Conservation (phyloP, 2,113 vertebrate species). For the Nannospalax galili region DNA sequence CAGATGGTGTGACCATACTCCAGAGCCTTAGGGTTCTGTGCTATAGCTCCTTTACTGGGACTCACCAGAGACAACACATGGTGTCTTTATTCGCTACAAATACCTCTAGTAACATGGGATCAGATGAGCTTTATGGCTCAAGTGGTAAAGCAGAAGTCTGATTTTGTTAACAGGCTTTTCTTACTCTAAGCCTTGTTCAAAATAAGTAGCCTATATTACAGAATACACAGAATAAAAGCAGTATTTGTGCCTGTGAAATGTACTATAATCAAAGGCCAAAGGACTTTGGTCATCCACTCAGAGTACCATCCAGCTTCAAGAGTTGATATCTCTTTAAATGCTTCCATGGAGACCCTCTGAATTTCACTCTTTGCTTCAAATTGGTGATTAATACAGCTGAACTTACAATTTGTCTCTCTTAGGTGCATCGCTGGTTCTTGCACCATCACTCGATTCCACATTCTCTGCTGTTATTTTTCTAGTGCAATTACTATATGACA, state of each 20-base stretch:
- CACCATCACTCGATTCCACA: neutral
- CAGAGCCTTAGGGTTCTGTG: neutral
- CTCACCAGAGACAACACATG: slow-evolving; percentile 11
- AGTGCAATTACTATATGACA: neutral
- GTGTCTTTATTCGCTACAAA: slow-evolving; percentile 43
- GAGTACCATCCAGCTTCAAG: neutral
- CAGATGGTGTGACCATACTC: slow-evolving; percentile 4
- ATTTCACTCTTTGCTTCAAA: neutral
- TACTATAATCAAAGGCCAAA: neutral
- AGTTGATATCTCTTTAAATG: neutral
- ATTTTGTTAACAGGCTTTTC: neutral
- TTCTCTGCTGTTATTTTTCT: neutral
- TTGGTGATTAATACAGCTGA: neutral
- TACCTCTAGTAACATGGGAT: slow-evolving; percentile 32
- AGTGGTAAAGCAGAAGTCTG: neutral
- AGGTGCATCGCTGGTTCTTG: neutral
- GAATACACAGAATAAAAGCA: neutral
- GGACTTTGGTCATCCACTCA: neutral
- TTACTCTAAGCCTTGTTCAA: slow-evolving; percentile 4
- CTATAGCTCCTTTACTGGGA: neutral
- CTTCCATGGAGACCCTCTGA: neutral
- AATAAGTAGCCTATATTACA: neutral
- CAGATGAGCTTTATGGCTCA: neutral
- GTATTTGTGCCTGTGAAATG: neutral
- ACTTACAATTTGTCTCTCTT: neutral